Conservation (phyloP, 2,888 invertebrate genomes). For the Macaria liturata region DNA sequence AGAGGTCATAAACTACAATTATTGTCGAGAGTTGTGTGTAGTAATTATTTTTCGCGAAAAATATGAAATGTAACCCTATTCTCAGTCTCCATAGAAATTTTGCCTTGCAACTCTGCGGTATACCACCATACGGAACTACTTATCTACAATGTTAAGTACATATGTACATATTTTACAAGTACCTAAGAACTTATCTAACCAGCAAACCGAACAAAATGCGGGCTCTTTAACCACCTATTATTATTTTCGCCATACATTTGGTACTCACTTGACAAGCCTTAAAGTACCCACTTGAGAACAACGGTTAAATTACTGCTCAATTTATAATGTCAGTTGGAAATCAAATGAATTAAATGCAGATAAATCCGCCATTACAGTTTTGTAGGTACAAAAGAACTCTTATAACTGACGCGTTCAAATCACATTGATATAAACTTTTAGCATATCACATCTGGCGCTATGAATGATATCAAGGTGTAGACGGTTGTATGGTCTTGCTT, state of each 20-base stretch:
- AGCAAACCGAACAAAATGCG: slow-evolving; percentile 58
- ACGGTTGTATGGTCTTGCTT: too few species aligned
- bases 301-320: slow-evolving; percentile 30
- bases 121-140: too few species aligned
- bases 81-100: neutral
- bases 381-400: slow-evolving; percentile 1
- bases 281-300: slow-evolving; percentile 30
- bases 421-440: too few species aligned
- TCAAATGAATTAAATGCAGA: slow-evolving; percentile 5
- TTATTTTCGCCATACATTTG: slow-evolving; percentile 44
- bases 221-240: slow-evolving; percentile 44
- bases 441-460: too few species aligned
- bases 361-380: slow-evolving; percentile 3
- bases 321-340: slow-evolving; percentile 13
- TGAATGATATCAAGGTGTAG: too few species aligned
- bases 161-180: too few species aligned
- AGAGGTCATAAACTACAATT: too few species aligned
- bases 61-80: neutral
- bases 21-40: too few species aligned
- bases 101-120: too few species aligned
- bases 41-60: too few species aligned
- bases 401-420: neutral
- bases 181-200: slow-evolving; percentile 47
- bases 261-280: slow-evolving; percentile 31
- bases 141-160: too few species aligned